Conservation (phyloP, 37 sponge, comb jelly and placozoan genomes). For the Chondrosia reniformis region DNA sequence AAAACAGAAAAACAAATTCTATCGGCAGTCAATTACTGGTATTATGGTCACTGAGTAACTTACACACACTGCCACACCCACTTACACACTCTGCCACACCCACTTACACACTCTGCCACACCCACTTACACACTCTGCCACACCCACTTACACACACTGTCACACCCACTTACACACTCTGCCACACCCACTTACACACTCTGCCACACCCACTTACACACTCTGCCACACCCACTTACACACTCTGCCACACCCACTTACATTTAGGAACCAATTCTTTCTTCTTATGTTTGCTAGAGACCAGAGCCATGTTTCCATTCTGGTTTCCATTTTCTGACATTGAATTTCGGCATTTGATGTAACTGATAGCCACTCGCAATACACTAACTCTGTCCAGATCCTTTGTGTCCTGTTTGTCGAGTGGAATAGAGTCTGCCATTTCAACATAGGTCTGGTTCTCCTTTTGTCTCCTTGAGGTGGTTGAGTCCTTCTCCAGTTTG, state of each 20-base stretch:
- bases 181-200: neutral
- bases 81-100: neutral
- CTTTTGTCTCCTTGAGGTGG: constrained; percentile 40
- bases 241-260: constrained; percentile 1
- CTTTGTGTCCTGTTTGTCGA: constrained; percentile 47
- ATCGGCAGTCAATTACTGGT: no score
- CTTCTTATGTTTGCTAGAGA: no score
- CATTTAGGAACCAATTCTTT: neutral
- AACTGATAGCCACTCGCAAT: constrained; percentile 64
- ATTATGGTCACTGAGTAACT: neutral
- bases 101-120: neutral
- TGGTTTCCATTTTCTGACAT: constrained; percentile 26
- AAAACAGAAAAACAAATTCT: no score
- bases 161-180: neutral
- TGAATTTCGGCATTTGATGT: constrained; percentile 45
- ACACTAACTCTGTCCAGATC: constrained; percentile 77
- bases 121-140: neutral
- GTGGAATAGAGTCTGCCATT: constrained; percentile 55
- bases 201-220: neutral
- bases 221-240: neutral
- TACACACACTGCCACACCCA: neutral
- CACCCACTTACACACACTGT: neutral
- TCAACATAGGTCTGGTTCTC: constrained; percentile 74
- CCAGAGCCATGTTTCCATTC: neutral
- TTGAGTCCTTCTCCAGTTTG: neutral